Conservation (phyloP, 2,113 vertebrate species). For the Raja brachyura region DNA sequence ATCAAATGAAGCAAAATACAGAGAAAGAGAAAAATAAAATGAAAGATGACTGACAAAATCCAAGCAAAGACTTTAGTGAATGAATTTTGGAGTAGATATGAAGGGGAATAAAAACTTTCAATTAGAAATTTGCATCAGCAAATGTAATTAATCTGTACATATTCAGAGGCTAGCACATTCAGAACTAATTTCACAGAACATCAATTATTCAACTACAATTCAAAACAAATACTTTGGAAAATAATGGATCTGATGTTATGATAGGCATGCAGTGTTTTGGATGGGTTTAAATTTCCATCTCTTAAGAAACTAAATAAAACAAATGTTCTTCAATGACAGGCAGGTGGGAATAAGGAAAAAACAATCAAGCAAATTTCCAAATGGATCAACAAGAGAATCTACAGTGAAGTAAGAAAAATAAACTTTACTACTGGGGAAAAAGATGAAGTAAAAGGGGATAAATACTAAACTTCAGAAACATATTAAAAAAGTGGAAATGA, state of each 20-base stretch:
- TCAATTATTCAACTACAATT: background rate
- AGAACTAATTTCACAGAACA: background rate
- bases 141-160: constrained; percentile 21
- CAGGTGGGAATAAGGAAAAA: background rate
- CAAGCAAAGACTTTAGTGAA: background rate
- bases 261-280: background rate
- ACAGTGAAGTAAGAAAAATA: background rate
- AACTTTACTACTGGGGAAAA: background rate
- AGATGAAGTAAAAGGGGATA: background rate
- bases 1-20: background rate
- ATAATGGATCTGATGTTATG: background rate
- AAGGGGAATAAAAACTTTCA: constrained; percentile 8
- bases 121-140: background rate
- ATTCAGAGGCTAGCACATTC: background rate
- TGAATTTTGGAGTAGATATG: background rate
- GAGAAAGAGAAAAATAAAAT: background rate
- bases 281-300: background rate
- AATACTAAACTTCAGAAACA: background rate
- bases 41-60: background rate
- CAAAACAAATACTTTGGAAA: background rate
- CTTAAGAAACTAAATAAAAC: constrained; percentile 2
- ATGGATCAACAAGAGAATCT: background rate
- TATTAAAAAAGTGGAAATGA: background rate
- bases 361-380: background rate
- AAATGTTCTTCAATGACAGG: background rate